Evolutionary conservation across 1,140 invertebrate species (phyloP), one percentile per base, ranked within the genome.

Genomic region (Andrena cerasifolii): DNA sequence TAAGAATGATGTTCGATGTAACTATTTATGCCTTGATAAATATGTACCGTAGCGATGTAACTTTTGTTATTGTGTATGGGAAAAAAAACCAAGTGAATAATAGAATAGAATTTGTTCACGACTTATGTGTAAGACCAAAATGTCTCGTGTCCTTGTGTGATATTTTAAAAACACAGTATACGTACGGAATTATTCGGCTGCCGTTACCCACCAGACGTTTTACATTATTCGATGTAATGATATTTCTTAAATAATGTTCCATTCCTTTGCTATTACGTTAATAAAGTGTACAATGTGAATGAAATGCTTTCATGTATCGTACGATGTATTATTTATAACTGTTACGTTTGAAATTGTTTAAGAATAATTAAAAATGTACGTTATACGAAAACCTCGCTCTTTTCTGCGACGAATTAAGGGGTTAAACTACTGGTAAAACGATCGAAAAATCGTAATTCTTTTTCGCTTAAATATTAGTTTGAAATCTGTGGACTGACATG

Each of bases 11-110:
- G 21, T 78, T 78, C 12, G 43, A 24, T 78, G 74, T 71, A 77
- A 61, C 40, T 82, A 61, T 82, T 58, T 76, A 73, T 78, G 80
- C 62, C 67, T 68, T 82, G 45, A 83, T 78, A 62, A n/a, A 43
- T 61, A 54, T 51, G 33, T 51, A 73, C 18, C 21, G 47, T 58
- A 76, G 53, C 26, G 16, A 28, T 33, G 12, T 58, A 68, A 68
- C n/a, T 58, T 67, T 76, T 68, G 21, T 74, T 74, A 74, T 47
- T 68, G 53, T 76, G 68, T 40, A 59, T 58, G 53, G 24, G 40
- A 36, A 16, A 45, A n/a, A n/a, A n/a, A n/a, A n/a, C n/a, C n/a
- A n/a, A n/a, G n/a, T 14, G 40, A 63, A 40, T 63, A 68, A 76
- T 68, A 68, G 40, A 58, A 67, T 67, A 68, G 3, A n/a, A 68